These are phyloP conservation scores for Propithecus coquereli DNA, from an alignment of 2,113 vertebrate genomes.

Conservation along the genomic window DNA sequence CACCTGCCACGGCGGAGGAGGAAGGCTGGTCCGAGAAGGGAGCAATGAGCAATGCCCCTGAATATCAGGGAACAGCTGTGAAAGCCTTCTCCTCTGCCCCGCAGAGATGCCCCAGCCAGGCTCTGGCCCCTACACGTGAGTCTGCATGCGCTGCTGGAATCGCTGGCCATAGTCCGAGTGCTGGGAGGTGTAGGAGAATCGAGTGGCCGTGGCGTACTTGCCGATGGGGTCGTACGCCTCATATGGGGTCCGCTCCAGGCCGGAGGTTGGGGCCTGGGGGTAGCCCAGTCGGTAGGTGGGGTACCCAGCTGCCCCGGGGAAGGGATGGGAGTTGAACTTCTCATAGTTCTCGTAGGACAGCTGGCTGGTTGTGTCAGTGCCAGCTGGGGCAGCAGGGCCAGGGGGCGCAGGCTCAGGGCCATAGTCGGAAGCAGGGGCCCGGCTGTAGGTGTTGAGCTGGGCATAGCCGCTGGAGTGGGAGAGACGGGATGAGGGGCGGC, in stretches of 20 bases:
- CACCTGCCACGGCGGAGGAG: background rate
- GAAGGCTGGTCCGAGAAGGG: constrained; percentile 26
- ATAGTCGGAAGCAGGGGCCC: constrained; percentile 78
- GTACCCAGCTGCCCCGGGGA: constrained; percentile 83
- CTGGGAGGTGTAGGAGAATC: constrained; percentile 94
- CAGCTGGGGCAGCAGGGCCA: constrained; percentile 61
- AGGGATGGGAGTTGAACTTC: constrained; percentile 85
- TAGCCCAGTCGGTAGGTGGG: constrained; percentile 91
- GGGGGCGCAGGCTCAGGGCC: constrained; percentile 54
- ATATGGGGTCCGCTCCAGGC: constrained; percentile 80
- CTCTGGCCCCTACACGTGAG: constrained; percentile 88
- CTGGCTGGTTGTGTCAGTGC: constrained; percentile 85
- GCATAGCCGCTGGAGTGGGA: constrained; percentile 93
- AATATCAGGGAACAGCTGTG: constrained; percentile 82
- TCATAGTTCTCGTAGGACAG: constrained; percentile 93
- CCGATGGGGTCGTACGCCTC: constrained; percentile 83
- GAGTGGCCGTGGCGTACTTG: constrained; percentile 87
- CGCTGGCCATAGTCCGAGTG: constrained; percentile 94
- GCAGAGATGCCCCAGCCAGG: constrained; percentile 60
- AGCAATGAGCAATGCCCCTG: constrained; percentile 76
- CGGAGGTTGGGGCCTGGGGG: constrained; percentile 79
- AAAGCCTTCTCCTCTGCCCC: constrained; percentile 72
- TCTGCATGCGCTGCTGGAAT: constrained; percentile 98
- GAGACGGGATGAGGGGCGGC: constrained; percentile 89
- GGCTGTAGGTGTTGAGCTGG: constrained; percentile 91